Evolutionary conservation across 2,888 invertebrate genomes (phyloP).

Genomic region (Ctenicera cuprea): DNA sequence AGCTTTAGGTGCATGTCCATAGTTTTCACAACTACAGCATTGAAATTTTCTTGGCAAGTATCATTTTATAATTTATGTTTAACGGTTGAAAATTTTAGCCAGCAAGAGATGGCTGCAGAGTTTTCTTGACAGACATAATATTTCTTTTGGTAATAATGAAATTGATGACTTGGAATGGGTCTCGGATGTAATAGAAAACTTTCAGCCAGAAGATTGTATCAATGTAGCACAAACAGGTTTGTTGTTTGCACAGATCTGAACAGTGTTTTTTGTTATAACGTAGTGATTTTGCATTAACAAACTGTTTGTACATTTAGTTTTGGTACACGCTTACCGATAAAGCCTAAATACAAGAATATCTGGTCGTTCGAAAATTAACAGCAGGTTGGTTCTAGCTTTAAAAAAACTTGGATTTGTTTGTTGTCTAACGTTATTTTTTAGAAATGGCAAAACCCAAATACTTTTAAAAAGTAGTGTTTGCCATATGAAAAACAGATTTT

Average conservation of each 20-base stretch:
- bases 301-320: background rate
- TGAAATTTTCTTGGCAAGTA: background rate
- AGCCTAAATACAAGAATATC: no score
- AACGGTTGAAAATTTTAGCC: conserved; percentile 24
- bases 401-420: background rate
- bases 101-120: conserved; percentile 30
- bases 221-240: conserved; percentile 44
- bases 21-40: no score
- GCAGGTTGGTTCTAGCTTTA: background rate
- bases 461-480: no score
- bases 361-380: background rate
- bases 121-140: conserved; percentile 28
- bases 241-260: background rate
- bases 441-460: no score
- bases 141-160: conserved; percentile 14
- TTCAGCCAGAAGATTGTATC: conserved; percentile 40
- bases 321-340: background rate
- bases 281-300: background rate
- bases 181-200: conserved; percentile 11
- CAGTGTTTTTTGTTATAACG: background rate
- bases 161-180: conserved; percentile 37
- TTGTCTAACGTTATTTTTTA: no score
- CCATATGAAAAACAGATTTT: no score
- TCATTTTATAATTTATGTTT: no score
- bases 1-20: no score